Conservation (phyloP, 2,797 vertebrate genomes). For the Cyprinodon diabolis region DNA sequence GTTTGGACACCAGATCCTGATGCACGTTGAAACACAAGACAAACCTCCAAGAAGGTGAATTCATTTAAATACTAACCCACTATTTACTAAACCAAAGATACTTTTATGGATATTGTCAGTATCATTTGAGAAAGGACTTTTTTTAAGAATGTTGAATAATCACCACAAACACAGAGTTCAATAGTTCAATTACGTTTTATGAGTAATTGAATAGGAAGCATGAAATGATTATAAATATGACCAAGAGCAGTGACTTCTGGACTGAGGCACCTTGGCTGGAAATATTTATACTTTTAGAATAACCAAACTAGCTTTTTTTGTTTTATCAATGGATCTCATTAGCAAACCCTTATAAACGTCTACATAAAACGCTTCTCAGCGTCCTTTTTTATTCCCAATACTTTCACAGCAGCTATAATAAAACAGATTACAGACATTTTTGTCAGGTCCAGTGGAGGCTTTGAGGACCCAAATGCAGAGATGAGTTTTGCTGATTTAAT, state of each 20-base stretch:
- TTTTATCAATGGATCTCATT: not conserved
- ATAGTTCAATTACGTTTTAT: not conserved
- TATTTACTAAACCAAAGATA: too few relatives aligned
- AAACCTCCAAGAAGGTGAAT: not conserved
- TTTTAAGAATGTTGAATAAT: not conserved
- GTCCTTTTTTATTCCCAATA: not conserved
- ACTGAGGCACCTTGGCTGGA: not conserved
- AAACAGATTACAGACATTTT: not conserved
- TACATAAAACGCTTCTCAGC: not conserved
- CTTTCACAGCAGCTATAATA: not conserved
- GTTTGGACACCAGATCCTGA: slow-evolving; percentile 7
- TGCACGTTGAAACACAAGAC: not conserved
- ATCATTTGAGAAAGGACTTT: not conserved
- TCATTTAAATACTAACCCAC: not conserved
- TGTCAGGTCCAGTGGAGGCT: too few relatives aligned
- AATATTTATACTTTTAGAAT: not conserved
- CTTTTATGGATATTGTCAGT: not conserved
- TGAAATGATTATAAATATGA: not conserved
- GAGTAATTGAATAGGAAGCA: not conserved
- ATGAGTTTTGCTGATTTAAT: too few relatives aligned
- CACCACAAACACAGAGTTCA: not conserved
- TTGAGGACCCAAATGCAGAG: too few relatives aligned
- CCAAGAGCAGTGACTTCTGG: not conserved
- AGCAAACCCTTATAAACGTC: not conserved
- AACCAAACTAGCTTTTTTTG: not conserved